Base-by-base conservation (phyloP, 2,113 vertebrate species). In the Glaucomys volans region DNA sequence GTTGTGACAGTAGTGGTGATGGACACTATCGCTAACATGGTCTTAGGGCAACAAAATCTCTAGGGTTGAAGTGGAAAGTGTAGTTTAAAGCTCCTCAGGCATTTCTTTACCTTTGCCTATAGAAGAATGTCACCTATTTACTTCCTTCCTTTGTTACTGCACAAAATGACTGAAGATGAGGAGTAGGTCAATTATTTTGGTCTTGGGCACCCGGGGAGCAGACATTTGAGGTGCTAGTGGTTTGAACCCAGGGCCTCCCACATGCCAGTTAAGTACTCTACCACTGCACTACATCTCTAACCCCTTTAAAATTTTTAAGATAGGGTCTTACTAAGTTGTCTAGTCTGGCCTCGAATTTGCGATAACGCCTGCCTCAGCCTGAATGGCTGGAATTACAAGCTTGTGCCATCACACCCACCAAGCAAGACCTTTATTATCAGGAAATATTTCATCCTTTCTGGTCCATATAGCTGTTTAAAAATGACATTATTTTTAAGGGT, bases 401-500 rank as follows among this genome's bases (percentile, higher is more conserved):
- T 17, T 32, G 66, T 16, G 16, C 66, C 22, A n/a, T 16, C 5
- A 16, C 32, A 18, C 14, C 66, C 59, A 5, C 0, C 4, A 14
- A n/a, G 14, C 66, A 18, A n/a, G 54, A 26, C 13, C 83, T 86
- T 90, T 57, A 91, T 37, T 64, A 79, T 18, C 40, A 74, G 0
- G 5, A 57, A 5, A 26, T 82, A 47, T 32, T 24, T 69, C 91
- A 40, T 6, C 44, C 24, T 26, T 87, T 52, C 57, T 64, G 50
- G 28, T 82, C 71, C 59, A 40, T 22, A 5, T n/a, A 85, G 50
- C 59, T 62, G 54, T 80, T 84, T 16, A 8, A 76, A 79, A 71
- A 76, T 69, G 74, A 35, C 74, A 86, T 89, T 85, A 74, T 84
- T 54, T 89, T 11, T 81, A 90, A 81, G 26, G 35, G 66, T 85